Evolutionary conservation across 2,797 vertebrate genomes (phyloP), one percentile per base, ranked within the genome.

Genomic region (Chloroceryle inda): DNA sequence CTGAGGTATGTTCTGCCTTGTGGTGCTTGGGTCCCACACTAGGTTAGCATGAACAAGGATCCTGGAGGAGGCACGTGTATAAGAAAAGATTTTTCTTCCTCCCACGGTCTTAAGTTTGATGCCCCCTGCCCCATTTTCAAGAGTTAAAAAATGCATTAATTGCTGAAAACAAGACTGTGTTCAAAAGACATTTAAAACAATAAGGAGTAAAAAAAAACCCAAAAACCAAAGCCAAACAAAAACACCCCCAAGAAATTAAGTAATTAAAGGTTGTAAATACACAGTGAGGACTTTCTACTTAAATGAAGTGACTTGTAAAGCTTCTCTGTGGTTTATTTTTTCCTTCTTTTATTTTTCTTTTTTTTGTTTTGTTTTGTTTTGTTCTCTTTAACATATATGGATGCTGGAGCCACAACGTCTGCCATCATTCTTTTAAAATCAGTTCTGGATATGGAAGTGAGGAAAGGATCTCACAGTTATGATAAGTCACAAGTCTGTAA

Each of bases 381-480:
- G 8, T 13, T 13, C 26, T 64, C 33, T 27, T 22, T 23, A 7
- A 23, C 7, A 10, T 86, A 61, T 35, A 17, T 44, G 78, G 37
- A 27, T 91, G n/a, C 42, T 83, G 94, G 94, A 95, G 55, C 74
- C 87, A 64, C 33, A 69, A 53, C 33, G 75, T 96, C 73, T 96
- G 2, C 58, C 13, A 2, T 29, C 50, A 40, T 76, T 87, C 59
- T 90, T 90, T 88, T 61, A 42, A 92, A 94, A 81, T 89, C 49
- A 81, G 1, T 78, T 94, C 33, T 69, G 69, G 11, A 59, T 78
- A 49, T 5, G 10, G 40, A 94, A 91, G 18, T 14, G 12, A 61
- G 47, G 44, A 27, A 86, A 73, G n/a, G 8, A 86, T 92, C 52
- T 90, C n/a, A 50, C 19, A 58, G 52, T 79, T 81, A 22, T 4